Evolutionary conservation across 2,888 invertebrate species (phyloP), one percentile per base, ranked within the genome.

Genomic region (Halictus quadricinctus): DNA sequence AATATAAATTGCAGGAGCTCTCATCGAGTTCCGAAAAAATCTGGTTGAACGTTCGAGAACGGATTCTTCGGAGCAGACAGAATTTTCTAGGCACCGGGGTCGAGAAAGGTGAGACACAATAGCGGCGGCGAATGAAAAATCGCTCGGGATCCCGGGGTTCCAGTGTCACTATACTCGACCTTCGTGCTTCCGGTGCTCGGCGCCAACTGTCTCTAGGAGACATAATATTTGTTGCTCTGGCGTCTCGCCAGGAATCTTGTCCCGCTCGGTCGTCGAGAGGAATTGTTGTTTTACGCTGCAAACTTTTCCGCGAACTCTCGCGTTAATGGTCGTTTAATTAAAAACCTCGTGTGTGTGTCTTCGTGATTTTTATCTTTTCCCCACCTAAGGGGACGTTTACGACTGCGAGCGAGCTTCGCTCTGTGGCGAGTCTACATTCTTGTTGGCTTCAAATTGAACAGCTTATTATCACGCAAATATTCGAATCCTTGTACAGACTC

Each of bases 191-290:
- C 60, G 41, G 18, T n/a, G 29, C 50, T 46, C 46, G n/a, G 43
- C 64, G 80, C 75, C 60, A 83, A 75, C 48, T 43, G 50, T 70
- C 48, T 72, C 72, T 64, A 29, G 80, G 41, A 70, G 74, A 41
- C 66, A 6, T 13, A 64, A 46, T 72, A 50, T 73, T 83, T 73
- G 81, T 76, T 81, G 18, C 81, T 66, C 58, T 83, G 83, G 83
- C 81, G 18, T 21, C 13, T 18, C 41, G 83, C 83, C 83, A 83
- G 21, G 48, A 18, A 81, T 73, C 69, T 76, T 25, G 41, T 4
- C 58, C 25, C 25, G 43, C 46, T 54, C 72, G 15, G 18, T 41
- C 41, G 46, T 36, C 43, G 54, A n/a, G n/a, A 66, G 72, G 72
- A 72, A 66, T 48, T 58, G 54, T n/a, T 36, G 48, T 70, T 75